Evolutionary conservation across 2,797 vertebrate genomes (phyloP), one percentile per base, ranked within the genome.

Genomic region (Acipenser ruthenus): DNA sequence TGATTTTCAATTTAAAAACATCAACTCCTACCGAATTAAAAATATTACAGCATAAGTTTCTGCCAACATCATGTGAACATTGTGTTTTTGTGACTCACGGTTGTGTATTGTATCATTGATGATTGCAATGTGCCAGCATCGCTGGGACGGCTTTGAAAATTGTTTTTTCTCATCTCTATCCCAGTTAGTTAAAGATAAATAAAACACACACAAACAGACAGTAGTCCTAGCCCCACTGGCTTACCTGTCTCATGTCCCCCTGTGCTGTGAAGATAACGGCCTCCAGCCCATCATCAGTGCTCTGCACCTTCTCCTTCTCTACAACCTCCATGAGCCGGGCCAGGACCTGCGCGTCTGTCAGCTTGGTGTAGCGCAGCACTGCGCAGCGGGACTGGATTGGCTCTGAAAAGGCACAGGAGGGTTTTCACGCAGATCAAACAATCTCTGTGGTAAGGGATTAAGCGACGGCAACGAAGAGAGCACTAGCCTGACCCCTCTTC

Each of bases 201-300:
- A 37, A 37, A 2, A 37, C 37, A 37, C 37, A 37, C 3, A 37
- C 37, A 37, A 37, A 37, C 37, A 37, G 37, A 37, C 3, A 37
- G 37, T 6, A 37, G 37, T 37, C 37, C 37, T 1, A 37, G 37
- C 5, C 37, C 37, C 37, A 37, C 37, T 37, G 37, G 10, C 73
- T 66, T 73, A 98, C 96, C 94, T 98, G 96, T 90, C 96, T 91
- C 96, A 99, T 98, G 84, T 99, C 96, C 18, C 96, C 96, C 80
- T 99, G 96, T 1, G 96, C 94, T 0, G 96, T 99, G 84, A 99
- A 99, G 82, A 99, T 94, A 69, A 99, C 81, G 51, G 96, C 96
- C 78, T 99, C 96, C 69, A 99, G 84, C 50, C 96, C 96, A 6
- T 99, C 96, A 0, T 97, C 93, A 0, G 93, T 93, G 71, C 91